Conservation (phyloP, 2,113 vertebrate genomes). For the Indri indri region DNA sequence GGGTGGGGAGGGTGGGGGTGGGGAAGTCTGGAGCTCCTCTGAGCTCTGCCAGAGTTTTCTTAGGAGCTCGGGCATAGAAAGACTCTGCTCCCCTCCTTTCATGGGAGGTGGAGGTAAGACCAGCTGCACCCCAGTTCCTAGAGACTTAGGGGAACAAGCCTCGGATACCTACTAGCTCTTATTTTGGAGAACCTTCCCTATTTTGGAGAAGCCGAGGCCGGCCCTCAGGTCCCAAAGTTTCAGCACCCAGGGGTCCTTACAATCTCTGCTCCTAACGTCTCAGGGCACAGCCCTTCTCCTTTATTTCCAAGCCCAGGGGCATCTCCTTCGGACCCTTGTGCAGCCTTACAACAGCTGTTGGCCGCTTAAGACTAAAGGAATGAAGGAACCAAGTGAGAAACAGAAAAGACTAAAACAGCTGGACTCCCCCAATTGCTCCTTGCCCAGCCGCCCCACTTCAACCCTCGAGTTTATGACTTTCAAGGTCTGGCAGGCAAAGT, state of each 20-base stretch:
- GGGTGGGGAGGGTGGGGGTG: neutral
- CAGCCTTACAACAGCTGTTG: neutral
- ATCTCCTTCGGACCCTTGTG: neutral
- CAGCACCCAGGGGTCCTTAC: neutral
- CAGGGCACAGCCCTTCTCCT: neutral
- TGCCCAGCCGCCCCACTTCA: neutral
- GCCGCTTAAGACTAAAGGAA: neutral
- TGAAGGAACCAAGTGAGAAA: neutral
- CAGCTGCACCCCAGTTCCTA: neutral
- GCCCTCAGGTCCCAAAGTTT: neutral
- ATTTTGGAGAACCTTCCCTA: neutral
- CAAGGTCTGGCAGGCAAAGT: neutral
- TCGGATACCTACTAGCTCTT: neutral
- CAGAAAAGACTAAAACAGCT: neutral
- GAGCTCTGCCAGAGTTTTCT: conserved; percentile 20
- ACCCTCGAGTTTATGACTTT: conserved; percentile 17
- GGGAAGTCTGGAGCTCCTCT: neutral
- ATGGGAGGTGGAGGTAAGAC: neutral
- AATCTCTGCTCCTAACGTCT: neutral
- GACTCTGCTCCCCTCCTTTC: neutral
- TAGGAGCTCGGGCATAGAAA: neutral
- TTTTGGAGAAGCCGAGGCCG: neutral
- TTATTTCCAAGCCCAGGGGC: neutral
- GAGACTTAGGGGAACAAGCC: neutral
- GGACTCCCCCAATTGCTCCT: neutral